These are phyloP conservation scores for Dendroctonus valens DNA, from an alignment of 1,140 invertebrate genomes.

Conservation along the genomic window DNA sequence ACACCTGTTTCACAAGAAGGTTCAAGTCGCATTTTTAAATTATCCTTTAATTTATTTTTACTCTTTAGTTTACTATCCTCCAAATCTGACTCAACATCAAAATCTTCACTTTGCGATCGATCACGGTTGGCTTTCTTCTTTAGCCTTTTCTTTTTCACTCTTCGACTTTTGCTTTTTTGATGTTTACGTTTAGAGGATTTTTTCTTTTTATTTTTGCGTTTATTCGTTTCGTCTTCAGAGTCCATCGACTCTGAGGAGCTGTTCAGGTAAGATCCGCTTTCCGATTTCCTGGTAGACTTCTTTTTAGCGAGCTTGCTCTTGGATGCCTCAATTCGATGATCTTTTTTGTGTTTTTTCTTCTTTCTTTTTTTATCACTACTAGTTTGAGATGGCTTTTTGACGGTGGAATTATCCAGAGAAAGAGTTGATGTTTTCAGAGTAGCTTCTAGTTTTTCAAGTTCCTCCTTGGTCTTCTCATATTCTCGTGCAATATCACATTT, in stretches of 20 bases:
- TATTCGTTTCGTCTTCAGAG: slow-evolving; percentile 16
- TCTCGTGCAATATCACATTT: slow-evolving; percentile 19
- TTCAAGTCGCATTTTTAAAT: no score
- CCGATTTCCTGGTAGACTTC: slow-evolving; percentile 3
- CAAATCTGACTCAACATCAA: background rate
- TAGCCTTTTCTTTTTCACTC: slow-evolving; percentile 5
- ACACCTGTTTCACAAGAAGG: no score
- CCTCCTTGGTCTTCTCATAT: slow-evolving; percentile 30
- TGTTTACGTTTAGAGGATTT: slow-evolving; percentile 1
- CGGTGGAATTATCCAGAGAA: slow-evolving; percentile 1
- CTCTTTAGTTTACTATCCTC: background rate
- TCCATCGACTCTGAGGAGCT: slow-evolving; percentile 1
- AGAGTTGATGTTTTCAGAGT: slow-evolving; percentile 7
- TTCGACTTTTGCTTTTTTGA: slow-evolving; percentile 6
- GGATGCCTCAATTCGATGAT: slow-evolving; percentile 11
- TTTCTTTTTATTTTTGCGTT: slow-evolving; percentile 15
- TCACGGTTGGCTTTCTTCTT: background rate
- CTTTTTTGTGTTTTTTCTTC: slow-evolving; percentile 34
- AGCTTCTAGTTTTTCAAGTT: slow-evolving; percentile 23
- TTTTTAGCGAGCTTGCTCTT: slow-evolving; percentile 27
- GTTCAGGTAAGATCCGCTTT: background rate
- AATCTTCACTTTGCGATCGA: no score
- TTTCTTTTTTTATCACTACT: slow-evolving; percentile 34
- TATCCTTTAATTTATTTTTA: slow-evolving; percentile 8
- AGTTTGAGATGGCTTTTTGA: slow-evolving; percentile 1